Conservation (phyloP, 2,888 invertebrate species). For the Ophioninae sp. region DNA sequence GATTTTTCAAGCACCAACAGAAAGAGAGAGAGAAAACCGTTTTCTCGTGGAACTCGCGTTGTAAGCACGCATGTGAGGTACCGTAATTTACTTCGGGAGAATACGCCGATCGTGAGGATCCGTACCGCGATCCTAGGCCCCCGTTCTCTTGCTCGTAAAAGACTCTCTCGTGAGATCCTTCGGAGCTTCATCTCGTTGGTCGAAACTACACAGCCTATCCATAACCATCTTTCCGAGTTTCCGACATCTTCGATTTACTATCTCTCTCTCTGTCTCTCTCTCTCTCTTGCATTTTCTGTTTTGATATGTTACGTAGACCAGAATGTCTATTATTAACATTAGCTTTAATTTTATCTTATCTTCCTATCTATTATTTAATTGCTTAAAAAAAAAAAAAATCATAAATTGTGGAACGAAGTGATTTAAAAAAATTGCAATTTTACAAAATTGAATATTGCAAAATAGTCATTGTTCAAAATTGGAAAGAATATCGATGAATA, state of each 20-base stretch:
- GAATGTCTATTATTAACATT: no score
- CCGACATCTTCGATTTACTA: slow-evolving; percentile 41
- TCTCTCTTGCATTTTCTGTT: not conserved
- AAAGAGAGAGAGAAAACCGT: not conserved
- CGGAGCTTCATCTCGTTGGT: slow-evolving; percentile 69
- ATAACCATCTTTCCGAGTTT: slow-evolving; percentile 63
- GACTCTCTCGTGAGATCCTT: slow-evolving; percentile 61
- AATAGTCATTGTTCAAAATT: no score
- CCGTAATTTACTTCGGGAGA: slow-evolving; percentile 55
- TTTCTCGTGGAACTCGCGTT: slow-evolving; percentile 14
- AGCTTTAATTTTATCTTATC: no score
- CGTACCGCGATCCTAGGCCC: slow-evolving; percentile 62
- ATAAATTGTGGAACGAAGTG: no score
- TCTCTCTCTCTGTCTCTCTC: slow-evolving; percentile 37
- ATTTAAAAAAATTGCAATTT: no score
- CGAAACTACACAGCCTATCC: slow-evolving; percentile 68
- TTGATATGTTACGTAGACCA: no score
- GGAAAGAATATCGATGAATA: no score
- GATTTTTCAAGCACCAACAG: not conserved
- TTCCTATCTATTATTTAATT: no score
- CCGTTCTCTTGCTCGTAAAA: slow-evolving; percentile 70
- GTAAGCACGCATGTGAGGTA: slow-evolving; percentile 1
- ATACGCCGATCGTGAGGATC: slow-evolving; percentile 63
- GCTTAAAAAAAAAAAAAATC: no score
- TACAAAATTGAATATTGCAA: no score